phyloP scores from a whole-genome alignment of 2,113 vertebrate genomes.

The Pelvicachromis taeniatus region DNA sequence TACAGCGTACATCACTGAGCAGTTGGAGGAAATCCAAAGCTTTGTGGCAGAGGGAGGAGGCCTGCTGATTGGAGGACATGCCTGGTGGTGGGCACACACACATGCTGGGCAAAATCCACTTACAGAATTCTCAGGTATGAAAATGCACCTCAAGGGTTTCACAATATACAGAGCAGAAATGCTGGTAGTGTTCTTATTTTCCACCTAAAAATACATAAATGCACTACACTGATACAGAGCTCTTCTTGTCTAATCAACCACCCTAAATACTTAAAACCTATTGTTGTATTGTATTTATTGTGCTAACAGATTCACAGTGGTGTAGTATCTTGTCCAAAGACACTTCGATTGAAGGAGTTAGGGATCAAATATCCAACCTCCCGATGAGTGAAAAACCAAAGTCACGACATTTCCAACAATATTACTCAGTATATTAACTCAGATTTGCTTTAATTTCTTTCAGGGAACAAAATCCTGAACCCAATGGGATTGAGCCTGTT shows the following conservation, averaged over 20 bases:
- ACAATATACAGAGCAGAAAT: rapidly evolving
- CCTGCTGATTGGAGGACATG: conserved; percentile 79
- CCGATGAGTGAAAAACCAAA: not conserved
- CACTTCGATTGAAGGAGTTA: not conserved
- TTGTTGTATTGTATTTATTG: not conserved
- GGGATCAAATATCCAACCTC: not conserved
- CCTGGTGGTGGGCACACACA: conserved; percentile 78
- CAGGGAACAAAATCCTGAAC: conserved; percentile 81
- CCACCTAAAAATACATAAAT: not conserved
- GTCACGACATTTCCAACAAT: not conserved
- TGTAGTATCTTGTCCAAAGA: not conserved
- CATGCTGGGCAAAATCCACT: conserved; percentile 50
- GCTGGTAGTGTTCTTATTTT: not conserved
- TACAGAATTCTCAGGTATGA: conserved; percentile 70
- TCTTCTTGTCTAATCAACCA: not conserved
- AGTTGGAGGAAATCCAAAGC: conserved; percentile 55
- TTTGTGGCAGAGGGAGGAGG: conserved; percentile 83
- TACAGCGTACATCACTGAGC: conserved; percentile 11
- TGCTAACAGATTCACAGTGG: not conserved
- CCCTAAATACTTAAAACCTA: not conserved
- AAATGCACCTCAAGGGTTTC: not conserved
- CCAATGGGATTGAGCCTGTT: conserved; percentile 81
- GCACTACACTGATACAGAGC: not conserved
- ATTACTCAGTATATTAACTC: not conserved
- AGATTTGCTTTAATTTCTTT: not conserved